Evolutionary conservation across 2,888 invertebrate genomes (phyloP).

Genomic region (Ellobium chinense): DNA sequence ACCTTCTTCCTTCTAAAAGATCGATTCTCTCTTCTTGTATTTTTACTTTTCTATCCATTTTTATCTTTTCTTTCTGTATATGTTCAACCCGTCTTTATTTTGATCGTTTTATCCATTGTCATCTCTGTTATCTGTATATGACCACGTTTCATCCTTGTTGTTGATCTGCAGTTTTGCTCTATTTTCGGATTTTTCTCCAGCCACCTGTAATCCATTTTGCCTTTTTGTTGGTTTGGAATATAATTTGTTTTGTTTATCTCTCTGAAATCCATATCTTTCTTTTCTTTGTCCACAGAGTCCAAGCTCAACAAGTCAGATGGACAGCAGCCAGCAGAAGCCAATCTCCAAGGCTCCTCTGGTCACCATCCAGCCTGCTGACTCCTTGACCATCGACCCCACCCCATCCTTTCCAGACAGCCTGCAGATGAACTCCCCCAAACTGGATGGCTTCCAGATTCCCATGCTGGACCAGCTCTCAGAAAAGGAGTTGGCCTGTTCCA

Average conservation of each 20-base stretch:
- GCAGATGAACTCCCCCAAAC: slow-evolving; percentile 47
- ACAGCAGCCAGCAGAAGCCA: slow-evolving; percentile 40
- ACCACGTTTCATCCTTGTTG: no score
- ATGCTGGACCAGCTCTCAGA: slow-evolving; percentile 40
- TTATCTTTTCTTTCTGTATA: no score
- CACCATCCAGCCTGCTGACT: slow-evolving; percentile 51
- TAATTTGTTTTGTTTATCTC: not conserved
- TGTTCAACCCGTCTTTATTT: no score
- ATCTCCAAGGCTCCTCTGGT: slow-evolving; percentile 42
- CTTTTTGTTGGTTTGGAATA: no score
- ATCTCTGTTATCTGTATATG: no score
- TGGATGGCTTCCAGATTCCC: slow-evolving; percentile 42
- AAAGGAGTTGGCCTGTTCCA: slow-evolving; percentile 31
- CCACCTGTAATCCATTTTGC: no score
- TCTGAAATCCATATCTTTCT: not conserved
- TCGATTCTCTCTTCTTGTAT: no score
- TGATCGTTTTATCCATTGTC: no score
- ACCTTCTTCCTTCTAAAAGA: no score
- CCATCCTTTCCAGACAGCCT: slow-evolving; percentile 46
- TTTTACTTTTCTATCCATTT: no score
- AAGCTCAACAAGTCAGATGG: slow-evolving; percentile 42
- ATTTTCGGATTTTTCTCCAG: no score
- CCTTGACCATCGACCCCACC: slow-evolving; percentile 41
- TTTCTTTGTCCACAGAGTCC: slow-evolving; percentile 26
- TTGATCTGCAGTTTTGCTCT: no score